phyloP scores from a whole-genome alignment of 1,140 invertebrate species.

The Listronotus bonariensis region DNA sequence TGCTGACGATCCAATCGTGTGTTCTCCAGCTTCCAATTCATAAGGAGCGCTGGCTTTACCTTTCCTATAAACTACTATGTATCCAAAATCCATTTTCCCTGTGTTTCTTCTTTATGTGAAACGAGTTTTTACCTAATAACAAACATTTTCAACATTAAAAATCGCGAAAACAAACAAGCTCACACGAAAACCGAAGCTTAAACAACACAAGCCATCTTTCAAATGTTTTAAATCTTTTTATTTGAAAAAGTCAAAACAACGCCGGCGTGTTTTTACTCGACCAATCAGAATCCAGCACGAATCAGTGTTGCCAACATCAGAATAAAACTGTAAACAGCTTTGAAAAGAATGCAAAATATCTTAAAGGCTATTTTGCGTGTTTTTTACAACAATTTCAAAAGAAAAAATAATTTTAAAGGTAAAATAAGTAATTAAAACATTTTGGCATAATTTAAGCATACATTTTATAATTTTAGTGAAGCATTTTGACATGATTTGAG shows the following conservation, averaged over 20 bases:
- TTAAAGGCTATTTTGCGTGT: neutral
- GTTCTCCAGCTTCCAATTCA: conserved; percentile 13
- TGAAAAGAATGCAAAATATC: too few relatives aligned
- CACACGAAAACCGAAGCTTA: too few relatives aligned
- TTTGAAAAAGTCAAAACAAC: too few relatives aligned
- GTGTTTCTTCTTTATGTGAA: neutral
- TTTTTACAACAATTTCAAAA: neutral
- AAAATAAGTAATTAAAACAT: neutral
- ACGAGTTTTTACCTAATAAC: neutral
- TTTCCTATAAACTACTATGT: conserved; percentile 2
- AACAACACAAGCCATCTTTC: too few relatives aligned
- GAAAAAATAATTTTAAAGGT: neutral
- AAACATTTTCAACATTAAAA: neutral
- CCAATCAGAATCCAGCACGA: neutral
- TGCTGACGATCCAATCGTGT: conserved; percentile 11
- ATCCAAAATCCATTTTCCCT: neutral
- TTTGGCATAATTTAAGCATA: too few relatives aligned
- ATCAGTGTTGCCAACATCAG: neutral
- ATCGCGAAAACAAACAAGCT: too few relatives aligned
- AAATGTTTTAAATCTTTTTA: too few relatives aligned
- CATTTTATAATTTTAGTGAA: too few relatives aligned
- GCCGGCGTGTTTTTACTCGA: neutral
- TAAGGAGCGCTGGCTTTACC: conserved; percentile 11
- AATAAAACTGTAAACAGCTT: neutral
- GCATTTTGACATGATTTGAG: too few relatives aligned